These are phyloP conservation scores for Mobula hypostoma DNA, from an alignment of 2,113 vertebrate species.

Conservation along the genomic window DNA sequence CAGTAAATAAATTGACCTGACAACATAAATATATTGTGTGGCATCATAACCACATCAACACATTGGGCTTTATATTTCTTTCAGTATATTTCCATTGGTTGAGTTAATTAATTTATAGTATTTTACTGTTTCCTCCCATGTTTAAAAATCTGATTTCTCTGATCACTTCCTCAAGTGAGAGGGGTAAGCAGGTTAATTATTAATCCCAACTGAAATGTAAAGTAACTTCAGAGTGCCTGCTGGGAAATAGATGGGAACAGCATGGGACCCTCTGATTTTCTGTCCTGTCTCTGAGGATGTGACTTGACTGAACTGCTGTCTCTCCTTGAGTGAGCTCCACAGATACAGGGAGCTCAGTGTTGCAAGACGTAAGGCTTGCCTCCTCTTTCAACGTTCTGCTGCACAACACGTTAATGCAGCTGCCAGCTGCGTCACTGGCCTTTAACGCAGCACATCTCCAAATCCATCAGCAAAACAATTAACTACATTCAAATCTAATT, in stretches of 20 bases:
- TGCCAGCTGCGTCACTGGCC: not conserved
- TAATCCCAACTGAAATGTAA: not conserved
- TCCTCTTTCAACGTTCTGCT: not conserved
- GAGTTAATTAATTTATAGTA: not conserved
- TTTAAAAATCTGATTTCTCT: slow-evolving; percentile 6
- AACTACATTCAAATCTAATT: slow-evolving; percentile 21
- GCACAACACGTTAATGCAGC: not conserved
- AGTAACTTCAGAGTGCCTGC: not conserved
- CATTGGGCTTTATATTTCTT: not conserved
- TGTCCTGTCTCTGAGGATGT: not conserved
- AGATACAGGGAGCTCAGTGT: not conserved
- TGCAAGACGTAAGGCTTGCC: too few relatives aligned
- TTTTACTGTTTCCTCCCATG: not conserved
- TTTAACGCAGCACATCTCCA: not conserved
- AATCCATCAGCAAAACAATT: not conserved
- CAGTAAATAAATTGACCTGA: not conserved
- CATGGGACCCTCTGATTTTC: not conserved
- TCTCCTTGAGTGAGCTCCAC: not conserved
- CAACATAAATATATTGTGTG: not conserved
- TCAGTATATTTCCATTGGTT: not conserved
- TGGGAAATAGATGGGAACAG: not conserved
- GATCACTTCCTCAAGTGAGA: not conserved
- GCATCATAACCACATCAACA: not conserved
- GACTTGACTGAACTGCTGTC: not conserved
- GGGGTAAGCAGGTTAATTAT: not conserved